Conservation (phyloP, 1,140 invertebrate species). For the Magallana angulata region DNA sequence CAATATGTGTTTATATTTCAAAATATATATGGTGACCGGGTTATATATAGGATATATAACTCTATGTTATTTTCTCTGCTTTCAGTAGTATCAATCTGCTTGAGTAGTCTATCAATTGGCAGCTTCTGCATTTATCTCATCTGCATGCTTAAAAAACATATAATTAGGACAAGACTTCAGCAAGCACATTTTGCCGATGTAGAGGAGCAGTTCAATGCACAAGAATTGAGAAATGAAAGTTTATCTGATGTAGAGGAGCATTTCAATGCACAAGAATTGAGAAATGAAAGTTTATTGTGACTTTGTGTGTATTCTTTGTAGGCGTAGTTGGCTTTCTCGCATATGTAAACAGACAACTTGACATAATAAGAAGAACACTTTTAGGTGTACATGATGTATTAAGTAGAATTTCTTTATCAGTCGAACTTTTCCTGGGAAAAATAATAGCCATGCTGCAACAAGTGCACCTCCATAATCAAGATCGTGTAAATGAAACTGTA, state of each 20-base stretch:
- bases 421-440: neutral
- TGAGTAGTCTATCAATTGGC: no score
- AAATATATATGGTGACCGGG: conserved; percentile 6
- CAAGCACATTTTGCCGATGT: conserved; percentile 9
- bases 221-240: conserved; percentile 20
- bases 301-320: conserved; percentile 15
- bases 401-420: no score
- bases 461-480: conserved; percentile 4
- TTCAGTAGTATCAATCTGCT: neutral
- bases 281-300: conserved; percentile 28
- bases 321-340: neutral
- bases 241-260: neutral
- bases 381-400: no score
- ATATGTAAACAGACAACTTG: conserved; percentile 12
- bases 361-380: neutral
- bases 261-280: neutral
- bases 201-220: neutral
- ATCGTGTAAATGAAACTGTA: conserved; percentile 10
- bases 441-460: conserved; percentile 16
- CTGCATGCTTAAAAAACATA: conserved; percentile 4
- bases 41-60: conserved; percentile 11
- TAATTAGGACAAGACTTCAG: conserved; percentile 11
- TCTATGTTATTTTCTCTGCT: neutral
- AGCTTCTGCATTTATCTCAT: conserved; percentile 3
- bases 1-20: conserved; percentile 24